Conservation (phyloP, 2,113 vertebrate species). For the Oreochromis aureus region DNA sequence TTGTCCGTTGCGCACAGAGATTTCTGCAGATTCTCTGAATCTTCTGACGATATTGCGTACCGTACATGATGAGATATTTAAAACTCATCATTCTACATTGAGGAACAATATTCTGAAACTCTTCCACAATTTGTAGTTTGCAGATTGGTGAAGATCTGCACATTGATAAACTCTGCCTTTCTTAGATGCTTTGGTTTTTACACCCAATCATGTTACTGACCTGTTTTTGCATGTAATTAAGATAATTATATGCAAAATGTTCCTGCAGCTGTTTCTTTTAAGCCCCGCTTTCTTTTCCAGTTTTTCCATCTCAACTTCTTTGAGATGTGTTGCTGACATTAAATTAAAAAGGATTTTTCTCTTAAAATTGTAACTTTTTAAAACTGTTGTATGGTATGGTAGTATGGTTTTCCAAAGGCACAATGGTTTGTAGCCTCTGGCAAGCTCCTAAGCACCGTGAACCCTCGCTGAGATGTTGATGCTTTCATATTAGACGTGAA, state of each 20-base stretch:
- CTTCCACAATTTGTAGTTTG: neutral
- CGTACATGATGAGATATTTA: neutral
- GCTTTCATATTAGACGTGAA: neutral
- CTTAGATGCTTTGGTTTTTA: accelerated
- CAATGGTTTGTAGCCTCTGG: neutral
- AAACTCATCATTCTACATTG: neutral
- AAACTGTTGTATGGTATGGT: neutral
- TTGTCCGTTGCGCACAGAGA: accelerated
- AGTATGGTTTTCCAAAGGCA: neutral
- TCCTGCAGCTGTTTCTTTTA: neutral
- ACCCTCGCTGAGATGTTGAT: neutral
- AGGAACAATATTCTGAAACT: neutral
- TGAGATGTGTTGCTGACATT: neutral
- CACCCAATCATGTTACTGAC: accelerated
- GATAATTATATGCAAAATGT: neutral
- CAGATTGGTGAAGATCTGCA: neutral
- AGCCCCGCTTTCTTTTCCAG: accelerated
- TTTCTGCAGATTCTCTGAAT: neutral
- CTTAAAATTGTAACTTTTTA: neutral
- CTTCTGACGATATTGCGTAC: neutral
- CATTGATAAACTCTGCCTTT: neutral
- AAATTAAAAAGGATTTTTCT: accelerated
- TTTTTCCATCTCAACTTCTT: neutral
- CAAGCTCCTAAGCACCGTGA: neutral
- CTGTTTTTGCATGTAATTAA: neutral